Conservation (phyloP, 2,888 invertebrate species). For the Sinelater perroti region DNA sequence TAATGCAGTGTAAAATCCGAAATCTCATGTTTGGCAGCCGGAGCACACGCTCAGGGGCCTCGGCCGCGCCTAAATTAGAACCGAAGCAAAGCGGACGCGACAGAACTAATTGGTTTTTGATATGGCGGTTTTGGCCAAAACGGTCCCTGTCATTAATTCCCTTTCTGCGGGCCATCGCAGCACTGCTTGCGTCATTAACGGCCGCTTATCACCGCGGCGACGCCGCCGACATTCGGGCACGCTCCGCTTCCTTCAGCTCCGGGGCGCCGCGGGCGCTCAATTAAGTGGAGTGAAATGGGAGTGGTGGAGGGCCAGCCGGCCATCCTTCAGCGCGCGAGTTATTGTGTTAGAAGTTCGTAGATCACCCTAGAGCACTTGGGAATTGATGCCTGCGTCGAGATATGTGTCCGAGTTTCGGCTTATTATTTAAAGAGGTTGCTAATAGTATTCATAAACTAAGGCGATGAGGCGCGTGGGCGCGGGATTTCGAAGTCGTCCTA, state of each 20-base stretch:
- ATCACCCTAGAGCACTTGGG: conserved; percentile 1
- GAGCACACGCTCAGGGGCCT: background rate
- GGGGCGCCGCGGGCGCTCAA: conserved; percentile 19
- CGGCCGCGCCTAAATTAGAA: conserved; percentile 33
- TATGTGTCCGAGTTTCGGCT: background rate
- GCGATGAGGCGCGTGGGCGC: too few relatives aligned
- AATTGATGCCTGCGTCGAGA: conserved; percentile 3
- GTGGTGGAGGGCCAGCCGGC: too few relatives aligned
- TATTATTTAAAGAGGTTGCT: background rate
- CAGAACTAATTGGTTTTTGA: conserved; percentile 40
- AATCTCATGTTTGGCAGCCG: conserved; percentile 2
- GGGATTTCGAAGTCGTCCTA: too few relatives aligned
- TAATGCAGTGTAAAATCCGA: conserved; percentile 3
- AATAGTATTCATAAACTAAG: background rate
- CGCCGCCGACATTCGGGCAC: conserved; percentile 1
- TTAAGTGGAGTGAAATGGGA: conserved; percentile 27
- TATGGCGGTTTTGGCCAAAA: conserved; percentile 27
- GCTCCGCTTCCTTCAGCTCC: conserved; percentile 4
- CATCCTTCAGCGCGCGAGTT: too few relatives aligned
- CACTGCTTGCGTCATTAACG: conserved; percentile 10
- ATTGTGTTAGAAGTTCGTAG: background rate
- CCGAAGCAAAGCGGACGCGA: conserved; percentile 33
- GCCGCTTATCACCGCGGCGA: background rate
- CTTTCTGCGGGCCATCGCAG: conserved; percentile 14
- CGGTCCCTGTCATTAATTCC: conserved; percentile 28